Percentiles rank a stretch among this genome's conserved stretches.
Conservation (phyloP, 2,113 vertebrate species). For the Heptranchias perlo region DNA sequence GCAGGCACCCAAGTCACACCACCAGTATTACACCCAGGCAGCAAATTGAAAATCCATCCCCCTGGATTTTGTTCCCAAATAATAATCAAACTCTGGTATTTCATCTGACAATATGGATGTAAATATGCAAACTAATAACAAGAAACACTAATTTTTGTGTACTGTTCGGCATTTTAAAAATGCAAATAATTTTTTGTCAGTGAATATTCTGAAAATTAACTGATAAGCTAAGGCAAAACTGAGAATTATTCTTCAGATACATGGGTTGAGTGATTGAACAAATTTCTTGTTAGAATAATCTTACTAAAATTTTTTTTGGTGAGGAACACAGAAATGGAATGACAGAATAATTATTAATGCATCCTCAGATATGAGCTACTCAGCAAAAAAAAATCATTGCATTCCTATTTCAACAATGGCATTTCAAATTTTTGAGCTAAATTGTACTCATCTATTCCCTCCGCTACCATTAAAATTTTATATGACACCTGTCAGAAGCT, state of each 20-base stretch:
- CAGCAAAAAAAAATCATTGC: neutral
- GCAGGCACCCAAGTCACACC: no score
- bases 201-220: neutral
- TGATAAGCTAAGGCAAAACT: neutral
- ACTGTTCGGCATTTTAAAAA: neutral
- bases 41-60: no score
- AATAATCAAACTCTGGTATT: no score
- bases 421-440: conserved; percentile 12
- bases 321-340: neutral
- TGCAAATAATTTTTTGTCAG: neutral
- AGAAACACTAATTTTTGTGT: neutral
- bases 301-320: neutral
- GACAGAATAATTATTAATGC: neutral
- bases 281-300: neutral
- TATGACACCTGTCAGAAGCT: neutral
- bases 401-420: conserved; percentile 7
- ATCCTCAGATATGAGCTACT: neutral
- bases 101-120: neutral
- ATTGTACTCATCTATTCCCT: neutral
- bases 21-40: no score
- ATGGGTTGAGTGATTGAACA: neutral
- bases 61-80: no score
- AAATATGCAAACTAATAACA: neutral
- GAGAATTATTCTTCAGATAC: neutral
- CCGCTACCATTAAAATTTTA: neutral